Evolutionary conservation across 2,113 vertebrate genomes (phyloP), one percentile per base, ranked within the genome.

Genomic region (mouse (Mus musculus)): DNA sequence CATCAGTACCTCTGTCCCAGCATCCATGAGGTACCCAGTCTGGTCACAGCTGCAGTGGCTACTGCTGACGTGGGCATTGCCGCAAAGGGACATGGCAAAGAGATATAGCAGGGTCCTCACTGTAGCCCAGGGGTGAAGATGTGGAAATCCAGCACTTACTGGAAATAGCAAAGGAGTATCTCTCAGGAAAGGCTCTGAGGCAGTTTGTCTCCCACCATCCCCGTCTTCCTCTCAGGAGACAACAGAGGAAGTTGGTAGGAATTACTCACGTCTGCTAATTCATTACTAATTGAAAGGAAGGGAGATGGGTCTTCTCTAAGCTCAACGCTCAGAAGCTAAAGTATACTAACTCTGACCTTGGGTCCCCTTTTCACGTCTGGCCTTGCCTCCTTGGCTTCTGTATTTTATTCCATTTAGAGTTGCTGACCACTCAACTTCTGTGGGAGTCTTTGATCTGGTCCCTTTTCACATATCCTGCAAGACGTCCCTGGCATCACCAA

Each of bases 131-230:
- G 26, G 46, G 13, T 54, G 56, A 46, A 93, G 61, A 52, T 3
- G 16, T 26, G 30, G 24, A 61, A 72, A 80, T 71, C 75, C 61
- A 94, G 46, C 54, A 61, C 72, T 88, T 95, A 84, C n/a, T 28
- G 71, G 80, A 94, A 95, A 95, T 24, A 82, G 22, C 52, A 75
- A 90, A 90, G 56, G 14, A 33, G 8, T 39, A 59, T 59, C 89
- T 92, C 84, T 96, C 84, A 88, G 94, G 93, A 96, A 93, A 91
- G 65, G 75, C 81, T 61, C 17, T 30, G 87, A 91, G 89, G 85
- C 12, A 67, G 61, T 39, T 90, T 86, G 39, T 95, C 3, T 61
- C 54, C 67, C 13, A 26, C 36, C 22, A 5, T 91, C 46, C 63
- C 89, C 16, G 85, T 78, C 95, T 96, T 95, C 84, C 78, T 67